Evolutionary conservation across 2,888 invertebrate species (phyloP).

Genomic region (Rhingia rostrata): DNA sequence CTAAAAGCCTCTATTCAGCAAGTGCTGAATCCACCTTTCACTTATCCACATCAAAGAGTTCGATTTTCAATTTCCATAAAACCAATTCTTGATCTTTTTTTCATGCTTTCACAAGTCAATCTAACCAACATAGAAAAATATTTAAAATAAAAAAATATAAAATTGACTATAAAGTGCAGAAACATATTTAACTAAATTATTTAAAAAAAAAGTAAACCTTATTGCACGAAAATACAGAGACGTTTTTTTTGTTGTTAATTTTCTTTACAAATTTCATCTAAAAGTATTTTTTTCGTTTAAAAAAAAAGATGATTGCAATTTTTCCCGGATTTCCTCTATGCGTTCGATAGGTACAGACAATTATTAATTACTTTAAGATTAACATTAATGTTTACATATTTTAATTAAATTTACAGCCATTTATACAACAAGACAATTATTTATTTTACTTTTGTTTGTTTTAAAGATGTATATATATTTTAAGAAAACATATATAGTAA

Average conservation of each 20-base stretch:
- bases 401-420: slow-evolving; percentile 71
- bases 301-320: slow-evolving; percentile 70
- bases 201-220: slow-evolving; percentile 26
- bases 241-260: slow-evolving; percentile 15
- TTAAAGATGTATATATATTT: slow-evolving; percentile 8
- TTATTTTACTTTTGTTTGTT: slow-evolving; percentile 21
- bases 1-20: slow-evolving; percentile 71
- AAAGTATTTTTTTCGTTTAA: slow-evolving; percentile 47
- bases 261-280: slow-evolving; percentile 49
- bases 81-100: slow-evolving; percentile 13
- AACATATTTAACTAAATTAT: slow-evolving; percentile 45
- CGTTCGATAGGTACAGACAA: slow-evolving; percentile 68
- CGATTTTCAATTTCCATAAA: slow-evolving; percentile 28
- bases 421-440: slow-evolving; percentile 67
- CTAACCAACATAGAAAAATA: slow-evolving; percentile 7
- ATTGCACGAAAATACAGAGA: slow-evolving; percentile 59
- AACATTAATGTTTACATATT: slow-evolving; percentile 7
- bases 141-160: slow-evolving; percentile 39
- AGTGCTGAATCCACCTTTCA: slow-evolving; percentile 45
- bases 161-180: slow-evolving; percentile 67
- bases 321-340: slow-evolving; percentile 76
- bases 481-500: slow-evolving; percentile 57
- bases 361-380: slow-evolving; percentile 29
- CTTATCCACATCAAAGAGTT: slow-evolving; percentile 2
- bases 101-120: slow-evolving; percentile 33